Conservation (phyloP, 2,113 vertebrate species). For the Calyptomena viridis region DNA sequence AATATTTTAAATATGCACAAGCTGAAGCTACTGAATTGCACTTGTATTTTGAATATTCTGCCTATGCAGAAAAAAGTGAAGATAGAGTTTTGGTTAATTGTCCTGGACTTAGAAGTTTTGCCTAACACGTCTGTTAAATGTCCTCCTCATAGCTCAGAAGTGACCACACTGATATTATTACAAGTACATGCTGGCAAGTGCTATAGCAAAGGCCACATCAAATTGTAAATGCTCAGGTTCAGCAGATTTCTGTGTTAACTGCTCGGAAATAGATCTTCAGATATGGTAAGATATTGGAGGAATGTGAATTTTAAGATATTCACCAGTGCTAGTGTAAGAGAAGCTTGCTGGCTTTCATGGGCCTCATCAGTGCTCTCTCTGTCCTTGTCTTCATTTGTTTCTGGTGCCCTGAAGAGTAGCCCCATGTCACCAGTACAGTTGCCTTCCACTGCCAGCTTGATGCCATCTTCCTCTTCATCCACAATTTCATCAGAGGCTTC, state of each 20-base stretch:
- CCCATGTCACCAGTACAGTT: neutral
- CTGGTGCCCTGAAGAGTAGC: neutral
- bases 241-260: neutral
- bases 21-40: neutral
- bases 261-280: neutral
- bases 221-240: neutral
- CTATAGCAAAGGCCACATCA: neutral
- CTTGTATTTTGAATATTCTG: neutral
- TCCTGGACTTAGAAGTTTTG: neutral
- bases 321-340: conserved; percentile 66
- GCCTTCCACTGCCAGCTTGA: neutral
- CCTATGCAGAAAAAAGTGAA: neutral
- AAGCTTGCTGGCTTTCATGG: neutral
- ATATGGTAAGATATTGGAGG: neutral
- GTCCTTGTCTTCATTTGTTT: neutral
- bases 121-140: neutral
- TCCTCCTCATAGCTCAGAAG: neutral
- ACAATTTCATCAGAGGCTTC: conserved; percentile 60
- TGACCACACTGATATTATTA: neutral
- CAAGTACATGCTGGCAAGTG: neutral
- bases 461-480: conserved; percentile 42
- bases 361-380: neutral
- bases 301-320: neutral
- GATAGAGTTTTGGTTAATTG: neutral
- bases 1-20: neutral